phyloP scores from a whole-genome alignment of 1,140 invertebrate species.

The Antheraea mylitta region DNA sequence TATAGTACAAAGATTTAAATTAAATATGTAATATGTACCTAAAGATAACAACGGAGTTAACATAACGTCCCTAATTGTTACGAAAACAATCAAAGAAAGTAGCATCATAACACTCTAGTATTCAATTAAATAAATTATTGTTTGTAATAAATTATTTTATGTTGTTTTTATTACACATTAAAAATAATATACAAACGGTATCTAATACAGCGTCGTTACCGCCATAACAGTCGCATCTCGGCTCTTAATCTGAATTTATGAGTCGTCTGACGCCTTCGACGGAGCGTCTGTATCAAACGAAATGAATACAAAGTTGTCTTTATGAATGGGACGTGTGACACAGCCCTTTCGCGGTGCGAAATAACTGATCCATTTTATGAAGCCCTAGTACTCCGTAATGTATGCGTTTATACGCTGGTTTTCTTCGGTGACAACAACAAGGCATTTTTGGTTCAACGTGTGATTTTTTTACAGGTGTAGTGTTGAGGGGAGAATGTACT shows the following conservation, averaged over 20 bases:
- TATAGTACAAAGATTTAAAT: no score
- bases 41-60: no score
- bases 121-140: neutral
- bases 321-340: conserved; percentile 23
- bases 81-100: no score
- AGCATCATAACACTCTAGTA: no score
- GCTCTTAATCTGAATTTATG: conserved; percentile 29
- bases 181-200: neutral
- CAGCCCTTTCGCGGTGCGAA: conserved; percentile 10
- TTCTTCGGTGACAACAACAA: no score
- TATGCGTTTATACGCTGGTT: no score
- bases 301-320: conserved; percentile 29
- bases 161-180: neutral
- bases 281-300: conserved; percentile 23
- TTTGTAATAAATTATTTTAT: neutral
- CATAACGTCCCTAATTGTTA: no score
- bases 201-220: conserved; percentile 7
- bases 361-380: conserved; percentile 11
- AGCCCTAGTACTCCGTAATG: conserved; percentile 38
- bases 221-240: conserved; percentile 12
- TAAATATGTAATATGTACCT: no score
- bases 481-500: no score
- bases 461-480: no score
- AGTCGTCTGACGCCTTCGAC: conserved; percentile 23
- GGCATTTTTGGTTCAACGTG: no score